Percentiles rank a stretch among this genome's conserved stretches.
These are phyloP conservation scores for Porites divaricata DNA, from an alignment of 92 coral and sea anemone species.

Conservation along the genomic window DNA sequence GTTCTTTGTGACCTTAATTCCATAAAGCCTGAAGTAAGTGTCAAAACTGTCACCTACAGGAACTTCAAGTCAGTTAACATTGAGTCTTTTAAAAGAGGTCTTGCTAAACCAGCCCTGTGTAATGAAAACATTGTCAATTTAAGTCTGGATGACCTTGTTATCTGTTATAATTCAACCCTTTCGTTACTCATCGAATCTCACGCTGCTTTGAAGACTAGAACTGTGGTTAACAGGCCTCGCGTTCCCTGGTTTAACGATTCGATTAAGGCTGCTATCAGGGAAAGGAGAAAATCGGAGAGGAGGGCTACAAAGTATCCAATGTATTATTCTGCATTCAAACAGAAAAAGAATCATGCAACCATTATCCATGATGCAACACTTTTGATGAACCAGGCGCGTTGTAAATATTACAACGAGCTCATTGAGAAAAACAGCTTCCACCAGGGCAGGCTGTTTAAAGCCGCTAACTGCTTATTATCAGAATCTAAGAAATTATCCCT, in stretches of 20 bases:
- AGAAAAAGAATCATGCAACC: background rate
- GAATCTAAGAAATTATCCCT: too few species aligned
- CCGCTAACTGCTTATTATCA: background rate
- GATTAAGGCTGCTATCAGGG: conserved; percentile 6
- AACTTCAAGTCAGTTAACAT: conserved; percentile 5
- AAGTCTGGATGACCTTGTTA: background rate
- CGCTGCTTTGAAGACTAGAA: conserved; percentile 6
- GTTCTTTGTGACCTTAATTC: conserved; percentile 14
- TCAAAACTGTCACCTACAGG: background rate
- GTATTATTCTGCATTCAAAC: background rate
- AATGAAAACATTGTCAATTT: background rate
- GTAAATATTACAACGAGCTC: background rate
- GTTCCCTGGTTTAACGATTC: conserved; percentile 3
- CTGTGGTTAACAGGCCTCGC: conserved; percentile 1
- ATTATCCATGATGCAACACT: too few species aligned
- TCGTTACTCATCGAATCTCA: background rate
- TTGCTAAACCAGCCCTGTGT: conserved; percentile 31
- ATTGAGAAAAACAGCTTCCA: background rate
- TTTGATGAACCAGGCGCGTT: background rate
- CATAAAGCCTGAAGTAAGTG: background rate
- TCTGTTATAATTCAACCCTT: conserved; percentile 2
- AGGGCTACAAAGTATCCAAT: conserved; percentile 10
- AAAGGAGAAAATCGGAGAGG: background rate
- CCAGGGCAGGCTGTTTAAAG: background rate
- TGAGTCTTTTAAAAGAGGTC: conserved; percentile 21